Evolutionary conservation across 92 coral and sea anemone genomes (phyloP), one percentile per base, ranked within the genome.

Genomic region (Micromussa lordhowensis): DNA sequence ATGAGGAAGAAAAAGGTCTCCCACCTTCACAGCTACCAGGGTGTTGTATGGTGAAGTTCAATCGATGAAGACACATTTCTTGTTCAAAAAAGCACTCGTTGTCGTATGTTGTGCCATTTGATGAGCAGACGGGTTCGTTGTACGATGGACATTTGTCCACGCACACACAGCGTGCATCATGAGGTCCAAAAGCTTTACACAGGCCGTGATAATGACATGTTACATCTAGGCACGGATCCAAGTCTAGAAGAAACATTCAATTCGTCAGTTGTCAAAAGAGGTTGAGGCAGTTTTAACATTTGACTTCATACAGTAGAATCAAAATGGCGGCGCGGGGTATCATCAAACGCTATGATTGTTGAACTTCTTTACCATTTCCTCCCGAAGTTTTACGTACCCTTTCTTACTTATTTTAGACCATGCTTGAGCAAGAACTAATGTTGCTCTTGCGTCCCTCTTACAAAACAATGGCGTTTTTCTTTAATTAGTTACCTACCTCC

Each of bases 1-100:
- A 44, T 44, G 12, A 8, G 12, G 7, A 7, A 44, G 1, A 13
- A 7, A 13, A 13, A 8, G 10, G 51, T 35, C 38, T 44, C 82
- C 29, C 15, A 92, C 95, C 95, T 85, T 91, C 92, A 77, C 95
- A 93, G 74, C 95, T 93, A 49, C 95, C 95, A 21, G 85, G 95
- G 75, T 93, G 95, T 66, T 90, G 91, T 36, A 86, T 73, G 2
- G 95, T 82, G 75, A 85, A 84, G 36, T 90, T 90, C 26, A 49
- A 69, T 34, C 51, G 71, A 3, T 76, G 55, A 32, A 44, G 85
- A 74, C 95, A 93, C 35, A 88, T 76, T 40, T 90, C 93, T 48
- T 82, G 90, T 61, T 93, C 76, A 82, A 79, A 90, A n/a, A 87
- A 48, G 82, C 75, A 69, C 75, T 69, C 5, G 30, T 69, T 69